These are phyloP conservation scores for Syngnathoides biaculeatus DNA, from an alignment of 2,113 vertebrate genomes.

Conservation along the genomic window DNA sequence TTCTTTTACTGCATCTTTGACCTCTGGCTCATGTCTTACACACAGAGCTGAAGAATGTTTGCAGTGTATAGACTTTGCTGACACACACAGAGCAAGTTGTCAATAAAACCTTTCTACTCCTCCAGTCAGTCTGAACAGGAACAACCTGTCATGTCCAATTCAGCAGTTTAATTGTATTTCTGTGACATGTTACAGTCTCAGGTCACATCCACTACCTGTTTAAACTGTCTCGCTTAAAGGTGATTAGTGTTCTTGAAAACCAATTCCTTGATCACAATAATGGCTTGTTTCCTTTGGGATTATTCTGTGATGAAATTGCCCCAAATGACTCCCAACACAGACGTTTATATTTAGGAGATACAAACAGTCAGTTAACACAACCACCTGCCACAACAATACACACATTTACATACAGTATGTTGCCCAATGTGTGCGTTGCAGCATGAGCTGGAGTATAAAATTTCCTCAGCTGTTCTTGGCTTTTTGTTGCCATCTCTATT, in stretches of 20 bases:
- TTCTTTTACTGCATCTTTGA: conserved; percentile 25
- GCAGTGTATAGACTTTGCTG: conserved; percentile 16
- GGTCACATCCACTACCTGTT: not conserved
- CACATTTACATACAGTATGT: not conserved
- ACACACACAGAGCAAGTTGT: not conserved
- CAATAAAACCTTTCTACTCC: conserved; percentile 1
- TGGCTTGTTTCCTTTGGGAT: not conserved
- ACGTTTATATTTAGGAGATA: conserved; percentile 9
- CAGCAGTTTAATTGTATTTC: conserved; percentile 7
- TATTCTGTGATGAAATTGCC: not conserved
- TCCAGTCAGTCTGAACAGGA: conserved; percentile 10
- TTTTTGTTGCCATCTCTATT: conserved; percentile 32
- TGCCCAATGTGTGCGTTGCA: not conserved
- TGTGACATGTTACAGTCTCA: not conserved
- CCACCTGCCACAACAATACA: conserved; percentile 12
- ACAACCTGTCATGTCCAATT: conserved; percentile 6
- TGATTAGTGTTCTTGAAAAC: not conserved
- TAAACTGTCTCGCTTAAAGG: not conserved
- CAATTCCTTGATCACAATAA: too few species aligned
- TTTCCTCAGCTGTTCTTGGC: conserved; percentile 45
- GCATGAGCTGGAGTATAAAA: not conserved
- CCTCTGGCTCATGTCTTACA: conserved; percentile 19
- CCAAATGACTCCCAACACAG: not conserved
- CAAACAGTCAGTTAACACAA: not conserved
- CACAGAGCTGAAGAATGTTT: conserved; percentile 43